A percentile compares a stretch with the other conserved stretches of the same genome.
Evolutionary conservation across 2,113 vertebrate species (phyloP).

Genomic region (Coturnix japonica): DNA sequence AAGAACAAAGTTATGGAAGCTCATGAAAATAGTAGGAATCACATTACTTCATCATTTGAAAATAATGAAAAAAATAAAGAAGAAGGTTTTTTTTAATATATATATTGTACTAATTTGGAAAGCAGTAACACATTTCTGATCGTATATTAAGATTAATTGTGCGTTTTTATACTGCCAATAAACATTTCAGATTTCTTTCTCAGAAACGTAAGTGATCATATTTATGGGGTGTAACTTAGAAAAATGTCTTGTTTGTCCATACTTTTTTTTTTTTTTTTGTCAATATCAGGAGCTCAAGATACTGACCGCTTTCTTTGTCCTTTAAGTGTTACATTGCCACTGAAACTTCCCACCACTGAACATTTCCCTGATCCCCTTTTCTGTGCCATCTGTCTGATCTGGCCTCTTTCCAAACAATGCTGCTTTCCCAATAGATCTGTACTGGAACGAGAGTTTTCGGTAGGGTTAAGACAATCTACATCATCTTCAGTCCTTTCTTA

Average conservation of each 20-base stretch:
- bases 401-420: constrained; percentile 84
- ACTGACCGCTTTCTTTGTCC: constrained; percentile 77
- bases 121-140: neutral
- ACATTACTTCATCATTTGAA: constrained; percentile 76
- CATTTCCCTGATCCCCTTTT: constrained; percentile 81
- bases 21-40: constrained; percentile 73
- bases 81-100: constrained; percentile 35
- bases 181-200: neutral
- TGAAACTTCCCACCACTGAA: constrained; percentile 76
- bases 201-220: neutral
- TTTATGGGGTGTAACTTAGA: neutral
- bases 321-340: constrained; percentile 75
- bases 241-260: neutral
- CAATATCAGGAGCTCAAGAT: constrained; percentile 75
- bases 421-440: constrained; percentile 82
- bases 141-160: neutral
- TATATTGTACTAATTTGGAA: neutral
- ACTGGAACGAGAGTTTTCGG: constrained; percentile 87
- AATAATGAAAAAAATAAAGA: constrained; percentile 66
- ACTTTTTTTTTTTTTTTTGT: constrained; percentile 21
- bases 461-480: constrained; percentile 80
- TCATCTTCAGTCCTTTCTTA: constrained; percentile 70
- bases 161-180: neutral
- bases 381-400: constrained; percentile 89
- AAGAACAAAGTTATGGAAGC: constrained; percentile 69